These are phyloP conservation scores for Picus viridis DNA, from an alignment of 2,797 vertebrate species.

Conservation along the genomic window DNA sequence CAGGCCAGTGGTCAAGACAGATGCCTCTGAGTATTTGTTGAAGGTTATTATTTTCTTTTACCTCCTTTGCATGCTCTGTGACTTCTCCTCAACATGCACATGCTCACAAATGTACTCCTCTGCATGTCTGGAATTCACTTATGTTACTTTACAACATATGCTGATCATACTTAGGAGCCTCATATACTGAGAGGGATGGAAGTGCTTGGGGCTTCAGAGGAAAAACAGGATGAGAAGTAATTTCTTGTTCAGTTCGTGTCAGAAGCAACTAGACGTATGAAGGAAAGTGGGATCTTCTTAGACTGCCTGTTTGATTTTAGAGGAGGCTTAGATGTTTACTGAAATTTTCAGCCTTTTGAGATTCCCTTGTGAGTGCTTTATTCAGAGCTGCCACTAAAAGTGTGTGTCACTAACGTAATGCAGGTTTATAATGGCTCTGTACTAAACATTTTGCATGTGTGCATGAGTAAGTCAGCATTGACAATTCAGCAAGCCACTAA, in stretches of 20 bases:
- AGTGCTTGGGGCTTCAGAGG: constrained; percentile 21
- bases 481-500: background rate
- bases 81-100: background rate
- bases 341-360: background rate
- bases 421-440: background rate
- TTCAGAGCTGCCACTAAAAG: background rate
- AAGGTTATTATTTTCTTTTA: background rate
- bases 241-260: constrained; percentile 31
- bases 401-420: background rate
- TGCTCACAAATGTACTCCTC: background rate
- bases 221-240: constrained; percentile 6
- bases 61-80: background rate
- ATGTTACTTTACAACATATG: background rate
- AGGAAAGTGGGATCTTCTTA: constrained; percentile 13
- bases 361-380: background rate
- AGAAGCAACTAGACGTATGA: constrained; percentile 14
- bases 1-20: background rate
- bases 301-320: constrained; percentile 8
- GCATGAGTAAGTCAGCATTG: background rate
- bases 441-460: background rate
- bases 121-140: background rate
- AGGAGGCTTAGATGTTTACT: constrained; percentile 11
- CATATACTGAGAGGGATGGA: background rate
- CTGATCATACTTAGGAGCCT: background rate
- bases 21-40: background rate